Percentiles rank a stretch among this genome's conserved stretches.
Evolutionary conservation across 2,797 vertebrate species (phyloP).

Genomic region (Ptychobarbus kaznakovi): DNA sequence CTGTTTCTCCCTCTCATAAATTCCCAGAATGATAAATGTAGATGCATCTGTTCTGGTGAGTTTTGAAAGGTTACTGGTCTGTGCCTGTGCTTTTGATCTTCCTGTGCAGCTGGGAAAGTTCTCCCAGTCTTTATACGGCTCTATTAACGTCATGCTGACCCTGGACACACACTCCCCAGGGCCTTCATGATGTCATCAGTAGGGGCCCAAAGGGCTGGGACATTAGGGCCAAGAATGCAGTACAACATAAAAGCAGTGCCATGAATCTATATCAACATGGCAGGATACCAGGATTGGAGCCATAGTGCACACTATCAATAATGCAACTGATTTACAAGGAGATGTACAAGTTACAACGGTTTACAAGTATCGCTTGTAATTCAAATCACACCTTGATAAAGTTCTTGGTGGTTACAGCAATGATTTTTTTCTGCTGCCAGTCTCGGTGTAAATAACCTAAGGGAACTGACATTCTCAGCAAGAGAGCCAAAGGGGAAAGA

Average conservation of each 20-base stretch:
- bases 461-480: slow-evolving; percentile 33
- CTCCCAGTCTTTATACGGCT: slow-evolving; percentile 46
- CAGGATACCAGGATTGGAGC: neutral
- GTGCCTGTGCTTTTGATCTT: slow-evolving; percentile 48
- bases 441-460: slow-evolving; percentile 24
- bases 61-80: slow-evolving; percentile 26
- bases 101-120: slow-evolving; percentile 59
- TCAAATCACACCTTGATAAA: neutral
- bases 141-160: slow-evolving; percentile 51
- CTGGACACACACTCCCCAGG: slow-evolving; percentile 3
- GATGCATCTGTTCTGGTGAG: slow-evolving; percentile 12
- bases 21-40: slow-evolving; percentile 19
- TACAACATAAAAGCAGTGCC: neutral
- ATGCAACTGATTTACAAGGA: neutral
- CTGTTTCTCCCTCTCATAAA: neutral
- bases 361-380: slow-evolving; percentile 4
- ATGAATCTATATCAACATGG: slow-evolving; percentile 21
- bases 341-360: too few species aligned
- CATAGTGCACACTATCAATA: slow-evolving; percentile 4
- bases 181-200: slow-evolving; percentile 46
- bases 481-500: slow-evolving; percentile 31
- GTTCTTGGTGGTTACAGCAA: neutral
- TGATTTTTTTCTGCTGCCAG: neutral
- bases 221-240: slow-evolving; percentile 18
- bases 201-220: slow-evolving; percentile 37